Percentiles rank a stretch among this genome's conserved stretches.
phyloP scores from a whole-genome alignment of 2,113 vertebrate species.

The Dolichotis patagonum region DNA sequence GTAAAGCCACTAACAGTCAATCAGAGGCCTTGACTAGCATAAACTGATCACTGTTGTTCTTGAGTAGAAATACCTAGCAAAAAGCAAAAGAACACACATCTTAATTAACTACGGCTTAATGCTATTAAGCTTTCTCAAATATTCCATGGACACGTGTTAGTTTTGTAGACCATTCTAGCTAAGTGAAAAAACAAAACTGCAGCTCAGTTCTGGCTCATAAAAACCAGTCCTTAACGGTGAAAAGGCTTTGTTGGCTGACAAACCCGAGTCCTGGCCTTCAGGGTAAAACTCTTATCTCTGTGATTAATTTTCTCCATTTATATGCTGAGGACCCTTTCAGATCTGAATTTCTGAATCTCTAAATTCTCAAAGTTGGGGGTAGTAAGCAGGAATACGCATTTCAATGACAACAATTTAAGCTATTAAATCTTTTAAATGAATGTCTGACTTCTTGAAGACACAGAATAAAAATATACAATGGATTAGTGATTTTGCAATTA shows the following conservation, averaged over 20 bases:
- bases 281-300: background rate
- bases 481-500: slow-evolving; percentile 70
- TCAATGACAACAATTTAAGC: slow-evolving; percentile 63
- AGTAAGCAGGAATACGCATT: slow-evolving; percentile 39
- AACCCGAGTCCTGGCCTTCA: background rate
- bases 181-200: background rate
- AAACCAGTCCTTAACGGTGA: background rate
- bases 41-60: background rate
- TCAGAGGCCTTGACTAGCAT: background rate
- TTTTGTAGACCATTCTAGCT: background rate
- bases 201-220: background rate
- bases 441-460: slow-evolving; percentile 32
- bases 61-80: background rate
- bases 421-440: slow-evolving; percentile 53
- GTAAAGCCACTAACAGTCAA: background rate
- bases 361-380: slow-evolving; percentile 49
- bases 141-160: background rate
- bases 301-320: slow-evolving; percentile 8
- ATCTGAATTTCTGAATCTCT: slow-evolving; percentile 34
- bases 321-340: slow-evolving; percentile 1
- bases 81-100: slow-evolving; percentile 11
- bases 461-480: slow-evolving; percentile 58
- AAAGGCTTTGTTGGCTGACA: background rate
- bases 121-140: background rate
- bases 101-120: background rate